Conservation (phyloP, 2,888 invertebrate species). For the Andrena minutula region DNA sequence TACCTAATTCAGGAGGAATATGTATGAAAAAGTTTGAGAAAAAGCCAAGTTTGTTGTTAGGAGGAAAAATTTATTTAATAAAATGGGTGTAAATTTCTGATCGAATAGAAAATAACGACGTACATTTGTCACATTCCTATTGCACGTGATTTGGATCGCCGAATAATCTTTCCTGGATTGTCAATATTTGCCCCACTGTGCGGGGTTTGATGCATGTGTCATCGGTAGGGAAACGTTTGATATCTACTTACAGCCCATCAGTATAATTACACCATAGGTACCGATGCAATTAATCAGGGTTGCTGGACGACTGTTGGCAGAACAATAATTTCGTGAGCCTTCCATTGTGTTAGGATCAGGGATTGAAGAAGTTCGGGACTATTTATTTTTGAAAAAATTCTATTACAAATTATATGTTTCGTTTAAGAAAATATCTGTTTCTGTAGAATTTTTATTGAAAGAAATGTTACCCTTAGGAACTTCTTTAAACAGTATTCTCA, state of each 20-base stretch:
- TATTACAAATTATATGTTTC: too few relatives aligned
- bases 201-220: constrained; percentile 38
- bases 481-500: too few relatives aligned
- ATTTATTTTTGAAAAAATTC: not conserved
- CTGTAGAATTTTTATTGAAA: too few relatives aligned
- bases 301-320: not conserved
- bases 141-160: constrained; percentile 20
- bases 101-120: too few relatives aligned
- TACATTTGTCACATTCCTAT: too few relatives aligned
- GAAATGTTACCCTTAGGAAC: too few relatives aligned
- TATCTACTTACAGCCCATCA: constrained; percentile 51
- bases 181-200: constrained; percentile 49
- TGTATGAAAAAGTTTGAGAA: too few relatives aligned
- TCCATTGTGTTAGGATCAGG: not conserved
- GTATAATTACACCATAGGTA: constrained; percentile 35
- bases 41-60: too few relatives aligned
- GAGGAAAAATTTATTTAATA: too few relatives aligned
- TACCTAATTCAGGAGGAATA: too few relatives aligned
- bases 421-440: too few relatives aligned
- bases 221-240: constrained; percentile 53
- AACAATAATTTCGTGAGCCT: not conserved
- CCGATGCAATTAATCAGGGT: constrained; percentile 24
- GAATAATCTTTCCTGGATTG: constrained; percentile 50
- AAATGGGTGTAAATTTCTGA: too few relatives aligned
- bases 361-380: not conserved